Evolutionary conservation across 2,797 vertebrate genomes (phyloP).

Genomic region (Emys orbicularis): DNA sequence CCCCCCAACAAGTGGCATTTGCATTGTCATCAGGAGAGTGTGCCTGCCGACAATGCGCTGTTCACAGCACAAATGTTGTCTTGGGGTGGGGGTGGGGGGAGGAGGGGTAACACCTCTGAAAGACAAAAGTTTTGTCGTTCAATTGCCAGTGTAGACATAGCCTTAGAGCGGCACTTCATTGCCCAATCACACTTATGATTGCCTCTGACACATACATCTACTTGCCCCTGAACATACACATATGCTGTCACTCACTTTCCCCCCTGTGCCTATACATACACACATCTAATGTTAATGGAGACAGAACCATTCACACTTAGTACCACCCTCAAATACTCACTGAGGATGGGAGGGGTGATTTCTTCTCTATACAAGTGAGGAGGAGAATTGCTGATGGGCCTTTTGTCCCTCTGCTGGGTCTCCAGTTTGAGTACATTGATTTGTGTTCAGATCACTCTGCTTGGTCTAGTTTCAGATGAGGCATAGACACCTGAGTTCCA

Average conservation of each 20-base stretch:
- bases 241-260: neutral
- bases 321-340: neutral
- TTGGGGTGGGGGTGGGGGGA: no score
- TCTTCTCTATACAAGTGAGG: neutral
- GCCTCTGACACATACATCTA: neutral
- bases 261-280: neutral
- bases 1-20: no score
- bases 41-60: no score
- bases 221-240: no score
- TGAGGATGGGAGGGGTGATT: neutral
- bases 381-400: neutral
- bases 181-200: neutral
- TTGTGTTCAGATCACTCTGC: neutral
- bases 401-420: neutral
- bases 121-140: no score
- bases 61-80: no score
- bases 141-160: no score
- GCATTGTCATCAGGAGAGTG: no score
- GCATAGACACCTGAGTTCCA: neutral
- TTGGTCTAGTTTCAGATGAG: neutral
- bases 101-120: no score
- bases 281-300: neutral
- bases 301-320: neutral
- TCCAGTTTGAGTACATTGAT: neutral
- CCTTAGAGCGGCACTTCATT: no score